Evolutionary conservation across 2,113 vertebrate species (phyloP).

Genomic region (Eurystomus gularis): DNA sequence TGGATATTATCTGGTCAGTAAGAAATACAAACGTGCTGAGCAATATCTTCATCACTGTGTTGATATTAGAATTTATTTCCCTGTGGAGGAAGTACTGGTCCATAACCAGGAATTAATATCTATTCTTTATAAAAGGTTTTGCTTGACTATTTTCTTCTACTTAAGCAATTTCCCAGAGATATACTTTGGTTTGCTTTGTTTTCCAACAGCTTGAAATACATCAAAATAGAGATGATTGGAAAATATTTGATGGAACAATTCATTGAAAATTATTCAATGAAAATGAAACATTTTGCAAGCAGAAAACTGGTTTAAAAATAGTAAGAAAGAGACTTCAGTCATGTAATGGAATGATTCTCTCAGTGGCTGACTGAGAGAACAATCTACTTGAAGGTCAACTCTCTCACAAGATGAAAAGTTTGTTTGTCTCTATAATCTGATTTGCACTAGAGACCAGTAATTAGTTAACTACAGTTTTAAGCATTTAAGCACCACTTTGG

Average conservation of each 20-base stretch:
- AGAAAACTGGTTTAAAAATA: not conserved
- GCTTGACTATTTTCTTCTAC: not conserved
- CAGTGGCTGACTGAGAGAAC: not conserved
- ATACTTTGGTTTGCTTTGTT: not conserved
- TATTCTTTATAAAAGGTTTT: not conserved
- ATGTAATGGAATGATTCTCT: not conserved
- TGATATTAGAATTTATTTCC: slow-evolving; percentile 1
- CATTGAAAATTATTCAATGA: not conserved
- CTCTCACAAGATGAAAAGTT: not conserved
- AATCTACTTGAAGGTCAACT: not conserved
- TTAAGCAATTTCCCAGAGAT: not conserved
- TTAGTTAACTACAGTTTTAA: not conserved
- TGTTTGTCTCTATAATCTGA: not conserved
- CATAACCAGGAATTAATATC: not conserved
- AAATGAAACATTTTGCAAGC: not conserved
- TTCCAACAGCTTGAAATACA: not conserved
- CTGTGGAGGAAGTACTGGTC: not conserved
- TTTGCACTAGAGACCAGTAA: not conserved
- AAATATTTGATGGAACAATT: not conserved
- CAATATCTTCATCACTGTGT: not conserved
- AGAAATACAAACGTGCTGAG: not conserved
- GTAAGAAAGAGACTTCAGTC: not conserved
- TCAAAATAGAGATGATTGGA: not conserved
- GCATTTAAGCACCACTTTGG: not conserved
- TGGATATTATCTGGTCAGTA: not conserved